Evolutionary conservation across 2,888 invertebrate species (phyloP).

Genomic region (Theretra japonica): DNA sequence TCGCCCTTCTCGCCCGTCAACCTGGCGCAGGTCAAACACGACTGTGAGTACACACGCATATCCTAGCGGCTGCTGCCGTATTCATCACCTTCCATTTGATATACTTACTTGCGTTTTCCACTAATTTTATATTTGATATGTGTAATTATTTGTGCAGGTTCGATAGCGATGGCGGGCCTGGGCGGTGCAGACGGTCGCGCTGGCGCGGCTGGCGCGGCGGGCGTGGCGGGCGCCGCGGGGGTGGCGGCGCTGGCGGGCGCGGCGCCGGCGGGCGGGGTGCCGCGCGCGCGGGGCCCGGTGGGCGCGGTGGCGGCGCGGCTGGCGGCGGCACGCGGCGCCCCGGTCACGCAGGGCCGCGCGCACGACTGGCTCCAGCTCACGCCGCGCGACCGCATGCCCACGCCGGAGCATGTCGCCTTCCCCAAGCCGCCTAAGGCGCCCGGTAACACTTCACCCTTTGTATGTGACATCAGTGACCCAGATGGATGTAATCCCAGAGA

Average conservation of each 20-base stretch:
- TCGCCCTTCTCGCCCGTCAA: constrained; percentile 93
- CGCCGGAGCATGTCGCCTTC: constrained; percentile 92
- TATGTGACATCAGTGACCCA: background rate
- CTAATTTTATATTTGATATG: background rate
- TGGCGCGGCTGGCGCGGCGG: constrained; percentile 42
- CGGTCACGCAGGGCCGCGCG: constrained; percentile 73
- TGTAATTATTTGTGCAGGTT: constrained; percentile 64
- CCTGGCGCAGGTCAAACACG: constrained; percentile 92
- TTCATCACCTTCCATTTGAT: background rate
- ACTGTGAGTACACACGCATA: constrained; percentile 86
- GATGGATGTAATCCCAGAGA: background rate
- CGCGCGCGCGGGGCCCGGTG: constrained; percentile 69
- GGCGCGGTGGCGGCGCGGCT: constrained; percentile 74
- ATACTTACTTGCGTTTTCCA: background rate
- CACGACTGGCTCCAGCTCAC: constrained; percentile 91
- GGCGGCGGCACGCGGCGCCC: constrained; percentile 67
- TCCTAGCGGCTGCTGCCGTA: no score
- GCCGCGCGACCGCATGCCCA: constrained; percentile 90
- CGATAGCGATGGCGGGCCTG: constrained; percentile 82
- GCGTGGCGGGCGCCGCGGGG: constrained; percentile 56
- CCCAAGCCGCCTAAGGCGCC: constrained; percentile 96
- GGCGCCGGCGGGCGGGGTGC: constrained; percentile 51
- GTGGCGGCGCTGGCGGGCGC: constrained; percentile 69
- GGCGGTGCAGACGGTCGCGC: constrained; percentile 78
- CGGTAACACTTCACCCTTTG: constrained; percentile 72